A percentile compares a stretch with the other conserved stretches of the same genome.
phyloP scores from a whole-genome alignment of 2,797 vertebrate species.

The Ceryle rudis region DNA sequence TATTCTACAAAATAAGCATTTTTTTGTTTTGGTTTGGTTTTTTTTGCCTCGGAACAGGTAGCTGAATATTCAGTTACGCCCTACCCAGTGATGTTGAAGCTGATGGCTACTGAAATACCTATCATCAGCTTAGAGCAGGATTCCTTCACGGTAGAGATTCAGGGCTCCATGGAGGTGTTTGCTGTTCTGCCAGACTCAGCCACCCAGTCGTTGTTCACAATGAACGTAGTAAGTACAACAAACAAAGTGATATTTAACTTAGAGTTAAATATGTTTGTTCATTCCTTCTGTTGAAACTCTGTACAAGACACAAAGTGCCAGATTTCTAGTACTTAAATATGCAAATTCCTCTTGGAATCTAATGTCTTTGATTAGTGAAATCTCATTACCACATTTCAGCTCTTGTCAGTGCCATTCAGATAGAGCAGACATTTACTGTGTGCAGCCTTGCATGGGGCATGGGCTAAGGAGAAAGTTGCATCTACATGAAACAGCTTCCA shows the following conservation, averaged over 20 bases:
- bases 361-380: not conserved
- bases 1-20: not conserved
- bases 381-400: not conserved
- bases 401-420: not conserved
- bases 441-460: not conserved
- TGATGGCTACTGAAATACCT: constrained; percentile 66
- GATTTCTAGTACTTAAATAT: not conserved
- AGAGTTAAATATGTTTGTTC: not conserved
- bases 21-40: not conserved
- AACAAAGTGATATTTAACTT: not conserved
- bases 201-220: constrained; percentile 58
- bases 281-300: not conserved
- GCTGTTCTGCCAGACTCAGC: constrained; percentile 60
- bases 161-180: constrained; percentile 68
- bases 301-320: not conserved
- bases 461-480: not conserved
- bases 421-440: not conserved
- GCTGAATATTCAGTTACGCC: constrained; percentile 63
- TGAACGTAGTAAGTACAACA: constrained; percentile 72
- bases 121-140: constrained; percentile 48
- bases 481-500: not conserved
- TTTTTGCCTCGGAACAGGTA: constrained; percentile 52
- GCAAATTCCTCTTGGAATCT: not conserved
- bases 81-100: constrained; percentile 68
- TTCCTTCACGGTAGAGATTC: constrained; percentile 59